Evolutionary conservation across 2,888 invertebrate genomes (phyloP).

Genomic region (Listrodromus nycthemerus): DNA sequence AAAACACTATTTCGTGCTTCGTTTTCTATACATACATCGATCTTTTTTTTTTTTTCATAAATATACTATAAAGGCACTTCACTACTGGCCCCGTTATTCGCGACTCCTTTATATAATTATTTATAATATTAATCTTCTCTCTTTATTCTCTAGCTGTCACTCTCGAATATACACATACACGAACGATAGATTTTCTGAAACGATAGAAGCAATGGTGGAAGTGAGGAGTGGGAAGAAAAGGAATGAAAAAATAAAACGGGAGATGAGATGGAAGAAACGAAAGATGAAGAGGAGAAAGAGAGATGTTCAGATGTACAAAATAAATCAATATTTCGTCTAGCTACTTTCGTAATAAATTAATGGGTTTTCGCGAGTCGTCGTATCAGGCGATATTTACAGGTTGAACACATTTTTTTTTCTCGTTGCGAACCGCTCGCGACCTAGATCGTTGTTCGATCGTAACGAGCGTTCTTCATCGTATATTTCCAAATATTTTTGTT

Average conservation of each 20-base stretch:
- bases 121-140: slow-evolving; percentile 70
- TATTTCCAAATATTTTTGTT: slow-evolving; percentile 3
- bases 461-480: slow-evolving; percentile 7
- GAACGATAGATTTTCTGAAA: slow-evolving; percentile 44
- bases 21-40: slow-evolving; percentile 70
- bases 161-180: slow-evolving; percentile 55
- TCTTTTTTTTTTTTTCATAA: slow-evolving; percentile 67
- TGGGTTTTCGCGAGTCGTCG: slow-evolving; percentile 69
- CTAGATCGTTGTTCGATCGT: slow-evolving; percentile 43
- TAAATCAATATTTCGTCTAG: slow-evolving; percentile 68
- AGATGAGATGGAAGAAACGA: slow-evolving; percentile 18
- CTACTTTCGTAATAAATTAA: slow-evolving; percentile 79
- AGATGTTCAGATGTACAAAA: slow-evolving; percentile 59
- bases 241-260: neutral
- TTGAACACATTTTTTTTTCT: slow-evolving; percentile 76
- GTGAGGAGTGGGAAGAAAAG: slow-evolving; percentile 1
- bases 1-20: slow-evolving; percentile 29
- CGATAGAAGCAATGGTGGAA: slow-evolving; percentile 6
- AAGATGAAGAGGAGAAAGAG: slow-evolving; percentile 8
- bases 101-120: slow-evolving; percentile 70
- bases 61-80: slow-evolving; percentile 79
- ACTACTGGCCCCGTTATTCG: slow-evolving; percentile 81
- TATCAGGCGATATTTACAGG: slow-evolving; percentile 76
- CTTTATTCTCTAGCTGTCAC: slow-evolving; percentile 49
- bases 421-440: slow-evolving; percentile 7